Evolutionary conservation across 1,140 invertebrate genomes (phyloP), one percentile per base, ranked within the genome.

Genomic region (Mactra quadrangularis): DNA sequence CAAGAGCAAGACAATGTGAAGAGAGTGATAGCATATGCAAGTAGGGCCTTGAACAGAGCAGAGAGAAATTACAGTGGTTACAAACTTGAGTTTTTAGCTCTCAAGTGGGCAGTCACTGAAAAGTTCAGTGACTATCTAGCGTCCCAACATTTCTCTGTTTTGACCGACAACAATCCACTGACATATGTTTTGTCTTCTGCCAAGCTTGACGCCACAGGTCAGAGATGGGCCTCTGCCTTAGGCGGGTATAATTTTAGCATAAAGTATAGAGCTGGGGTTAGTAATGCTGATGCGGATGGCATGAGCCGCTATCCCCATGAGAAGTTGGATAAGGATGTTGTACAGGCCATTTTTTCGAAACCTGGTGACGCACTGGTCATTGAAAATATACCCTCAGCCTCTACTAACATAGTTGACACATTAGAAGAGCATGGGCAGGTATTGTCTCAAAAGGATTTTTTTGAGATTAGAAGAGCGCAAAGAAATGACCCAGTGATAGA

Each of bases 161-260:
- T 79, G 3, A 85, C 81, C 25, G 85, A 79, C 27, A 70, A 79
- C 38, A 79, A 79, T 41, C 53, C 76, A 27, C 31, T 79, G 13
- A 75, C 72, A n/a, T 72, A 86, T 74, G 60, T 82, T 3, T 35
- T 86, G n/a, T 75, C 59, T 27, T 74, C 59, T 45, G 78, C 84
- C 1, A 81, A 81, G 33, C 31, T 86, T 2, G 81, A 85, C 71
- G 81, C 75, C 17, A 83, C 86, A 19, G 55, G 75, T 19, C 86
- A 87, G 38, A 17, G 84, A 35, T 85, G 79, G 84, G 57, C 84
- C 38, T 38, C 79, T 45, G 35, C 59, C 9, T 57, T 86, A n/a
- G 50, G 70, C 13, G 22, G 22, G 9, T 87, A 60, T 45, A 27
- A 74, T 29, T 85, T 83, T 68, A 47, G 53, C 25, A 74, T 85